phyloP scores from a whole-genome alignment of 2,888 invertebrate species.

The Yponomeuta sedellus region DNA sequence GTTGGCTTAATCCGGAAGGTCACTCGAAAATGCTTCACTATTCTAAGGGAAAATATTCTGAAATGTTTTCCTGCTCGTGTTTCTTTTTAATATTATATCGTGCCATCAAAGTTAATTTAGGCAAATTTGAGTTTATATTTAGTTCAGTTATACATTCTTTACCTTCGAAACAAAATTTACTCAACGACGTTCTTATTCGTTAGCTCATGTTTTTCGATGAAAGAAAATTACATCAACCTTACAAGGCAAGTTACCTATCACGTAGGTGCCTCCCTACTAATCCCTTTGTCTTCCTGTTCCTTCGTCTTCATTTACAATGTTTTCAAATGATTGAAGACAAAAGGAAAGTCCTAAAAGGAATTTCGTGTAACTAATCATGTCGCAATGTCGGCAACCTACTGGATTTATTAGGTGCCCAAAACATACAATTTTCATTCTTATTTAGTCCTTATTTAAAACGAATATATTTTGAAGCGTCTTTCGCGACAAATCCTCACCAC shows the following conservation, averaged over 20 bases:
- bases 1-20: constrained; percentile 6
- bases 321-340: neutral
- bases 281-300: neutral
- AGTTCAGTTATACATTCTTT: too few relatives aligned
- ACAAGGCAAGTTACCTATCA: neutral
- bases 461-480: too few relatives aligned
- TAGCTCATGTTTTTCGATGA: too few relatives aligned
- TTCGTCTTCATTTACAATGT: neutral
- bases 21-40: neutral
- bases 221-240: neutral
- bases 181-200: neutral
- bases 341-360: neutral
- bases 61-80: neutral
- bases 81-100: neutral
- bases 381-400: neutral
- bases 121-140: neutral
- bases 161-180: too few relatives aligned
- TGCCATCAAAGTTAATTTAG: neutral
- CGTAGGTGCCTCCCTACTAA: neutral
- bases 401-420: neutral
- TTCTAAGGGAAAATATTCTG: neutral
- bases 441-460: too few relatives aligned
- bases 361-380: neutral
- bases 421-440: neutral
- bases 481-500: too few relatives aligned